Base-by-base conservation (phyloP, 2,113 vertebrate genomes). In the Hyperopisus bebe region DNA sequence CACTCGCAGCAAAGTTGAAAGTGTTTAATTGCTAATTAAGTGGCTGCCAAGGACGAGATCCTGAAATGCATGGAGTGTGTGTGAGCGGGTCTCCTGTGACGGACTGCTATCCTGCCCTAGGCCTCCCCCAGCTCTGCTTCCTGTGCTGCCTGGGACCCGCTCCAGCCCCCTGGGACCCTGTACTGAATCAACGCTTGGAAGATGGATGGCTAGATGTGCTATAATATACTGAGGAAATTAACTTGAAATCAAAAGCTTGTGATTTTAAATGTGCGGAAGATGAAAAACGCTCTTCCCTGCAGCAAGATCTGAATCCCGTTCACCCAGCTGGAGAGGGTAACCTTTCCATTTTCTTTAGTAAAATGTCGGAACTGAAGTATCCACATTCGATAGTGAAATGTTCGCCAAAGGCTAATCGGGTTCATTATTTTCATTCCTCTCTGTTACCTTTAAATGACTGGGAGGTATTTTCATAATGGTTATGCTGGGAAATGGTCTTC, bases 371-470 rank as follows among this genome's bases (percentile, higher is more conserved):
- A 86, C 70, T 42, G 88, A 3, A 5, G 1, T 31, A 24, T 35
- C 35, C 46, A 77, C 85, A 77, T 74, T 3, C 21, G 9, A 24
- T 4, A 44, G 46, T 8, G 1, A 44, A 47, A 85, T 85, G 17
- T 88, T 27, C 5, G 88, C 89, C 58, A 62, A 50, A 10, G 17
- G 48, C 86, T 58, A 89, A 80, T 91, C 91, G 90, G 89, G 48
- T 90, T 92, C 74, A 90, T 90, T 90, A 90, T 89, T 86, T 58
- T 31, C 84, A 66, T 91, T 91, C 21, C 83, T 44, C 48, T 82
- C 58, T 48, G 47, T 90, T 86, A 91, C 84, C 42, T 89, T 88
- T 70, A 80, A 70, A 53, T 89, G n/a, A 62, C 46, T 58, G 58
- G 21, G 53, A 15, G 31, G 53, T 24, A 53, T 88, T 46, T 88